Evolutionary conservation across 2,888 invertebrate genomes (phyloP).

Genomic region (Tetranychus piercei): DNA sequence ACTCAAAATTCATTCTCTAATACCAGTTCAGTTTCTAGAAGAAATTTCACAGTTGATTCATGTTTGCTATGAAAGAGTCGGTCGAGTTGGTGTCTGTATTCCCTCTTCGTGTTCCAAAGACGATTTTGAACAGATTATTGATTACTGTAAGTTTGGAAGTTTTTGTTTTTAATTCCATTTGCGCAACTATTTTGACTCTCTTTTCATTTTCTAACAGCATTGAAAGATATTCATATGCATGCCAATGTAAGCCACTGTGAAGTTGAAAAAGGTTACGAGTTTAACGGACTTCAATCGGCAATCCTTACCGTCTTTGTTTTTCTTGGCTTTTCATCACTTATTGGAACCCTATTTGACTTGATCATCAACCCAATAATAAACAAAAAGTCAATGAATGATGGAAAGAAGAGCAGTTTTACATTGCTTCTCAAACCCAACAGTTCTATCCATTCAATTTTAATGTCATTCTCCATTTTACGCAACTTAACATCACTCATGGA

Average conservation of each 20-base stretch:
- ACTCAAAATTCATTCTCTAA: too few relatives aligned
- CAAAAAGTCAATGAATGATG: too few relatives aligned
- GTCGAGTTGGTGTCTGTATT: conserved; percentile 24
- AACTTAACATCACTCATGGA: neutral
- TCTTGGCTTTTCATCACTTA: neutral
- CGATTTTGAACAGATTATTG: conserved; percentile 23
- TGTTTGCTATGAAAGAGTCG: conserved; percentile 22
- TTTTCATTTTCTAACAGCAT: neutral
- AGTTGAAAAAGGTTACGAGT: neutral
- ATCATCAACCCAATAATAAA: neutral
- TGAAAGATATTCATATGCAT: neutral
- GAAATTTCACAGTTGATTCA: conserved; percentile 15
- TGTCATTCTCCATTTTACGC: conserved; percentile 14
- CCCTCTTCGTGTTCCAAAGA: conserved; percentile 23
- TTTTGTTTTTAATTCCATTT: neutral
- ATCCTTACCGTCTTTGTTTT: neutral
- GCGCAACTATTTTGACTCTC: neutral
- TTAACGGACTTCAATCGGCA: neutral
- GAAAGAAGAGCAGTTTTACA: too few relatives aligned
- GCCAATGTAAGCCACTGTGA: conserved; percentile 9
- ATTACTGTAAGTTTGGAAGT: conserved; percentile 18
- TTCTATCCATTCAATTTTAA: neutral
- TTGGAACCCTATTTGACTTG: neutral
- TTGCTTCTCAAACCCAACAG: neutral
- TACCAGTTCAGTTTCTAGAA: conserved; percentile 4